phyloP scores from a whole-genome alignment of 2,797 vertebrate genomes.

The Margarornis squamiger region DNA sequence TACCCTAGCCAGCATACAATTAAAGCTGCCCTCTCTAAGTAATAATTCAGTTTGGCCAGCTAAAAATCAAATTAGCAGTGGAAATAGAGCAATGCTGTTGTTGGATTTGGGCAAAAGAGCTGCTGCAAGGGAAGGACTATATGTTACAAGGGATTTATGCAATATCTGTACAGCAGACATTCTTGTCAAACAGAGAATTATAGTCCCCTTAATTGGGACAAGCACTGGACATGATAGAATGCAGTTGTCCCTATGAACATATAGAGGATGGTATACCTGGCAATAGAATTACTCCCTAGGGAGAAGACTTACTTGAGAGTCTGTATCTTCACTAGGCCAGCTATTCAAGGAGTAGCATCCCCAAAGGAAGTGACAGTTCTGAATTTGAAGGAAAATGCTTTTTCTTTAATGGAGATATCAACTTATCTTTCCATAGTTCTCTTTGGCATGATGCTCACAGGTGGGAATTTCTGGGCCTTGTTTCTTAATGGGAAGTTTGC shows the following conservation, averaged over 20 bases:
- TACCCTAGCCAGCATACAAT: not conserved
- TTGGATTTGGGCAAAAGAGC: not conserved
- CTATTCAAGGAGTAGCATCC: not conserved
- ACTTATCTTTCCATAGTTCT: not conserved
- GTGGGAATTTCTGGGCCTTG: not conserved
- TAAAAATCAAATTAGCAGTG: not conserved
- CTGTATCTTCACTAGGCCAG: not conserved
- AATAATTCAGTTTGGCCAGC: not conserved
- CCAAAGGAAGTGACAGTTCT: not conserved
- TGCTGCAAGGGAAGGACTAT: not conserved
- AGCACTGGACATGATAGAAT: accelerated
- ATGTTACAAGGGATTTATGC: not conserved
- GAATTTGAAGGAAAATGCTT: not conserved
- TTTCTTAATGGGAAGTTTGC: not conserved
- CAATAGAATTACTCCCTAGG: not conserved
- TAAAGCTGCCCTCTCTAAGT: not conserved
- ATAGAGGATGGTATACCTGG: too few relatives aligned
- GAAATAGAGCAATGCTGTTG: not conserved
- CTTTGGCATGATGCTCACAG: not conserved
- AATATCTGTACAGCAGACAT: not conserved
- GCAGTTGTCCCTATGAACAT: not conserved
- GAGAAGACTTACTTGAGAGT: not conserved
- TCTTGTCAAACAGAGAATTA: not conserved
- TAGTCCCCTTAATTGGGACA: not conserved
- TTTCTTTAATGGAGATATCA: not conserved